Evolutionary conservation across 30 jellyfish, hydroid and myxozoan genomes (phyloP), one percentile per base, ranked within the genome.

Genomic region (Hydra vulgaris): DNA sequence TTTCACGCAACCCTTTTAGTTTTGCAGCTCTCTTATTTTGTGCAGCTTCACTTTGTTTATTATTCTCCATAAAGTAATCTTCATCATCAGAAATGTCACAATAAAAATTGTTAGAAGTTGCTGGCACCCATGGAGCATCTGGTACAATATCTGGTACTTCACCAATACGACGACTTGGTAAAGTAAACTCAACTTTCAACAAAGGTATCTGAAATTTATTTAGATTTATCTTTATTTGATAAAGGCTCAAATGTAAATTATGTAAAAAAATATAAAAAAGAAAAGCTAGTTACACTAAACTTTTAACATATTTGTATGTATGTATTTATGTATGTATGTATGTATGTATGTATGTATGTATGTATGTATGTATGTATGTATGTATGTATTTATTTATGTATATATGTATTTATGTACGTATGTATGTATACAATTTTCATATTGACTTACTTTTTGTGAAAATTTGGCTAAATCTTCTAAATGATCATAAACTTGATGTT

Each of bases 41-140:
- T 81, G 82, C 82, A 25, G 86, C 85, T 53, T 74, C 88, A 16
- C 69, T 55, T 73, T 89, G 83, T 66, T 86, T 84, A 52, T 90
- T 94, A 52, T 85, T 88, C 74, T 90, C 97, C 40, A 82, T 85
- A 87, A 87, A 85, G 26, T 74, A 88, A 4, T 55, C 96, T 27
- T 52, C 86, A 17, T 80, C 84, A 66, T 86, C 92, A 21, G 91
- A 66, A 1, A 84, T 78, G 53, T 90, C 94, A 23, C 77, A 85
- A 23, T 75, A 82, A 77, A 15, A 18, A 53, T 12, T 18, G 15
- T 71, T 66, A 17, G 94, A 86, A 26, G 94, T 71, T 1, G 87
- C 95, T 19, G 95, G 90, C 0, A 71, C 73, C 97, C 97, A 90
- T 18, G 97, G 95, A 21, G 95, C 89, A 70, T 90, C 97, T 27